Base-by-base conservation (phyloP, 2,888 invertebrate genomes). In the Acrobasis suavella region DNA sequence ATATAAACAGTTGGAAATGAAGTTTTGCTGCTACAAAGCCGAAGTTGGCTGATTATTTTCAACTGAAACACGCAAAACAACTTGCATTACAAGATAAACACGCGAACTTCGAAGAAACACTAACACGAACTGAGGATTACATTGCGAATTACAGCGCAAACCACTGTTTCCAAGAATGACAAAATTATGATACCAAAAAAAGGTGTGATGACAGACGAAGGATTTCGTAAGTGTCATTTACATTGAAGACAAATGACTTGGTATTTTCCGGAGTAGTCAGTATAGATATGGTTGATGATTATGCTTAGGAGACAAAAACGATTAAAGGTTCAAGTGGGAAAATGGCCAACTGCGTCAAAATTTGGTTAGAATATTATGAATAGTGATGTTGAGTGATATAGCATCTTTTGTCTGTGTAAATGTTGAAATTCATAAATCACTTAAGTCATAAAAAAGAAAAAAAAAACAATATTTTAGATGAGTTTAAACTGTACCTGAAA, bases 71-170 rank as follows among this genome's bases (percentile, higher is more conserved):
- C 81, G 85, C 86, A 73, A 88, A 86, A 85, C 82, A 76, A 80
- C 78, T 85, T 78, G 77, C 81, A 74, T 71, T 82, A 85, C 83
- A 85, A 85, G 82, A 86, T 78, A 83, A 83, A 85, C 87, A 88
- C 82, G 87, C 86, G 65, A 87, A 86, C 82, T 87, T 87, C 86
- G 82, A 81, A 84, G 88, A 88, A 89, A 83, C 75, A 73, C 75
- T 75, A 74, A 82, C 84, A 85, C 81, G 80, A 83, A 84, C 79
- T 73, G 73, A 64, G 78, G 83, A 89, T 87, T 87, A 87, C 82
- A 79, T 78, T 79, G 76, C 77, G 70, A 86, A 82, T 80, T 73
- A 80, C 77, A 73, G 74, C 73, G 69, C 74, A 69, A 66, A 72
- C 71, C 68, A 75, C 69, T 71, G 70, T 71, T 86, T 85, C 83